Evolutionary conservation across 2,888 invertebrate species (phyloP).

Genomic region (Dicyrtoma fusca): DNA sequence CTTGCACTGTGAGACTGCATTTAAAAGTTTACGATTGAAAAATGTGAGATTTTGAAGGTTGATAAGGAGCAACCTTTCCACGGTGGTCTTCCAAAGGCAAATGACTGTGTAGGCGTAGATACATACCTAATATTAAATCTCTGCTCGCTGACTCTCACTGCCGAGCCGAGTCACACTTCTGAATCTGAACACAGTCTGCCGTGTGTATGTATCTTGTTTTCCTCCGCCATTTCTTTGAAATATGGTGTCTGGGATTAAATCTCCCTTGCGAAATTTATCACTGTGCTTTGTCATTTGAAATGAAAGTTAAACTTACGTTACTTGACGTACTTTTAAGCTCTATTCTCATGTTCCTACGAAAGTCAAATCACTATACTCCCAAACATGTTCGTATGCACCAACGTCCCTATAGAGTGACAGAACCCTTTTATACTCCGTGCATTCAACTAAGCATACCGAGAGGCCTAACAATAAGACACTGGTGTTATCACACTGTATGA

Average conservation of each 20-base stretch:
- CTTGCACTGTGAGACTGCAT: slow-evolving; percentile 1
- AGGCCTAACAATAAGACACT: too few relatives aligned
- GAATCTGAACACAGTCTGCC: background rate
- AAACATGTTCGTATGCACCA: too few relatives aligned
- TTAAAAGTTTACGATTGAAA: slow-evolving; percentile 26
- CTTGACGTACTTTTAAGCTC: too few relatives aligned
- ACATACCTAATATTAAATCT: background rate
- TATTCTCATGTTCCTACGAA: background rate
- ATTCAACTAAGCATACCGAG: too few relatives aligned
- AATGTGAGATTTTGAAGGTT: slow-evolving; percentile 32
- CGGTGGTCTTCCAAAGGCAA: slow-evolving; percentile 25
- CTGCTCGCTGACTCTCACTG: background rate
- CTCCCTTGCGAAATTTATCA: slow-evolving; percentile 43
- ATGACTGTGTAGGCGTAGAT: background rate
- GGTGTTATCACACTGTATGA: too few relatives aligned
- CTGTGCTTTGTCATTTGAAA: slow-evolving; percentile 18
- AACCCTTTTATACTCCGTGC: too few relatives aligned
- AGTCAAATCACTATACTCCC: too few relatives aligned
- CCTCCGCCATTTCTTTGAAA: slow-evolving; percentile 38
- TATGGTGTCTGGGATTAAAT: slow-evolving; percentile 36
- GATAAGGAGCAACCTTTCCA: slow-evolving; percentile 30
- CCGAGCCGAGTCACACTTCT: background rate
- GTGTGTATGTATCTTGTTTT: slow-evolving; percentile 22
- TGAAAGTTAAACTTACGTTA: slow-evolving; percentile 21
- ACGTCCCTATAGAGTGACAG: too few relatives aligned